phyloP scores from a whole-genome alignment of 1,140 invertebrate species.

The Harpegnathos saltator region DNA sequence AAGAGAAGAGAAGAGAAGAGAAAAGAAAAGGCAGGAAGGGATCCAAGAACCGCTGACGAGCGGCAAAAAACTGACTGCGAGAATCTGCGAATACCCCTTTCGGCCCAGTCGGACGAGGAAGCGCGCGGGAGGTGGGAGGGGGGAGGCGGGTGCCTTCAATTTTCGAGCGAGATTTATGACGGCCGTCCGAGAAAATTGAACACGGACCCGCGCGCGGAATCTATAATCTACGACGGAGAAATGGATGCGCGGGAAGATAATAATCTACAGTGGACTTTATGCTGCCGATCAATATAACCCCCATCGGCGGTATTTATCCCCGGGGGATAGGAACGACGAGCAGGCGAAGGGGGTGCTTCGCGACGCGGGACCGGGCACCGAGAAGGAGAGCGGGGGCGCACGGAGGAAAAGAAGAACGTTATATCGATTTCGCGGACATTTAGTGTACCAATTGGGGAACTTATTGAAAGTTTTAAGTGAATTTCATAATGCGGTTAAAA shows the following conservation, averaged over 20 bases:
- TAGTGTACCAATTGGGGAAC: constrained; percentile 51
- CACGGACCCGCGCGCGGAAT: constrained; percentile 64
- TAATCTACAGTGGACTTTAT: constrained; percentile 71
- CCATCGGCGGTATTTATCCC: constrained; percentile 53
- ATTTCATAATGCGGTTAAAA: constrained; percentile 62
- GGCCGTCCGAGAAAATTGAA: constrained; percentile 72
- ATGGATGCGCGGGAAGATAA: constrained; percentile 69
- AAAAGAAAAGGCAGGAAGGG: not conserved
- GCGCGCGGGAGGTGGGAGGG: no score
- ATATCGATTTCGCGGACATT: constrained; percentile 53
- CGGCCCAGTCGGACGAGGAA: constrained; percentile 29
- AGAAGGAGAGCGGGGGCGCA: not conserved
- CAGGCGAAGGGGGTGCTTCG: no score
- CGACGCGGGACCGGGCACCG: not conserved
- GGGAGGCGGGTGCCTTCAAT: constrained; percentile 65
- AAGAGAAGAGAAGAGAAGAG: not conserved
- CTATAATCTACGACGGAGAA: constrained; percentile 69
- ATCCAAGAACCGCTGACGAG: constrained; percentile 27
- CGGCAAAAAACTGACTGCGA: constrained; percentile 25
- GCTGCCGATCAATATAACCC: constrained; percentile 70
- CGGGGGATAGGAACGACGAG: not conserved
- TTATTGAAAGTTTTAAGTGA: constrained; percentile 62
- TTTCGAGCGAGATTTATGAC: constrained; percentile 68
- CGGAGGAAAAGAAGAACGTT: constrained; percentile 26
- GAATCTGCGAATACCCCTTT: constrained; percentile 45